Percentiles rank a stretch among this genome's conserved stretches.
phyloP scores from a whole-genome alignment of 2,797 vertebrate genomes.

The Aldrovandia affinis region DNA sequence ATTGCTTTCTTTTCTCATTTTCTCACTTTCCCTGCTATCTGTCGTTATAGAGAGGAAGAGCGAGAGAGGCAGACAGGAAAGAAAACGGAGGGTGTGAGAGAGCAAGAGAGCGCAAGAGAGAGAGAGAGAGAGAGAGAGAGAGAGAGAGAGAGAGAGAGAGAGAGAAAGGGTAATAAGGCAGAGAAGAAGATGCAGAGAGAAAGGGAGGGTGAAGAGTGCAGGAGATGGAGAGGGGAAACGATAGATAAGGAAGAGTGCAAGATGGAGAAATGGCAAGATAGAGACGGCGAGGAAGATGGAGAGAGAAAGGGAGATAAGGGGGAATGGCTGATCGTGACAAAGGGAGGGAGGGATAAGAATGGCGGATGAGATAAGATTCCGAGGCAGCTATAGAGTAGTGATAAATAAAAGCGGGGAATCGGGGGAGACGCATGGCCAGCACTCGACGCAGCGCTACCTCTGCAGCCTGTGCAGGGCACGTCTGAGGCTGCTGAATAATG shows the following conservation, averaged over 20 bases:
- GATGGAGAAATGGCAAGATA: conserved; percentile 16
- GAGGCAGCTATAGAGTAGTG: conserved; percentile 34
- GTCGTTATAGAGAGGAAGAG: background rate
- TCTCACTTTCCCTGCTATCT: background rate
- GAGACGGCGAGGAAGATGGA: conserved; percentile 5
- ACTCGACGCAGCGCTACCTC: conserved; percentile 48
- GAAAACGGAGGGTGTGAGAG: background rate
- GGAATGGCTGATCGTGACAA: conserved; percentile 13
- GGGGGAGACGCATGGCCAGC: conserved; percentile 20
- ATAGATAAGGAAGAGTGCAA: conserved; percentile 28
- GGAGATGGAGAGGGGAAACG: conserved; percentile 3
- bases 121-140: background rate
- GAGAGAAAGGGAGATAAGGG: conserved; percentile 19
- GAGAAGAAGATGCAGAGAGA: conserved; percentile 14
- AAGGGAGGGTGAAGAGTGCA: background rate
- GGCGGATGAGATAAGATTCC: conserved; percentile 29
- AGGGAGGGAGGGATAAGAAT: background rate
- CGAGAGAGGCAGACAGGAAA: conserved; percentile 3
- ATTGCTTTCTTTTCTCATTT: background rate
- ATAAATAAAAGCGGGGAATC: conserved; percentile 21
- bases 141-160: background rate
- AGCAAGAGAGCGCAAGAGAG: background rate
- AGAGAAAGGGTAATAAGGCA: background rate
- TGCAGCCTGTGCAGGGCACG: background rate
- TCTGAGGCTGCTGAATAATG: conserved; percentile 47